Conservation (phyloP, 2,888 invertebrate species). For the Brassicogethes aeneus region DNA sequence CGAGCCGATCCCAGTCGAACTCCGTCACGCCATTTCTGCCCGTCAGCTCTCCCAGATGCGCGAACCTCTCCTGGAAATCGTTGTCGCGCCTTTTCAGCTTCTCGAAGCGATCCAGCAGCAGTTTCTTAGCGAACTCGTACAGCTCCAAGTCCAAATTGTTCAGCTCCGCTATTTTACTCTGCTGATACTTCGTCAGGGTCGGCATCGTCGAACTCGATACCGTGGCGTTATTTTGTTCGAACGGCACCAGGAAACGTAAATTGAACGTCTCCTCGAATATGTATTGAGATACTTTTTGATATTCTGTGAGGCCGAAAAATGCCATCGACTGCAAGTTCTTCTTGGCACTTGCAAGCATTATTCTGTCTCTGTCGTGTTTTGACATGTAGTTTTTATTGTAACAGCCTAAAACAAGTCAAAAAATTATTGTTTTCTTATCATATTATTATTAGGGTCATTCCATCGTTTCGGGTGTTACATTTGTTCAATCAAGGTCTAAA, state of each 20-base stretch:
- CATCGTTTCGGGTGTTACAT: too few species aligned
- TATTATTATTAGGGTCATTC: too few species aligned
- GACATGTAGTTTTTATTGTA: conserved; percentile 80
- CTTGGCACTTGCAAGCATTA: conserved; percentile 92
- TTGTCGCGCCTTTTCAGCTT: conserved; percentile 69
- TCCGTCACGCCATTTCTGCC: conserved; percentile 68
- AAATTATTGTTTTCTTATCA: too few species aligned
- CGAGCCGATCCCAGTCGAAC: conserved; percentile 84
- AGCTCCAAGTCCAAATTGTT: conserved; percentile 89
- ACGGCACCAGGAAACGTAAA: conserved; percentile 79
- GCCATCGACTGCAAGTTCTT: conserved; percentile 91
- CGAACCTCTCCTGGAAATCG: conserved; percentile 74
- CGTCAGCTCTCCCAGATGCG: conserved; percentile 74
- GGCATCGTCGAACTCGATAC: conserved; percentile 76
- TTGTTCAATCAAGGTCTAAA: too few species aligned
- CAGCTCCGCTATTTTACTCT: conserved; percentile 64
- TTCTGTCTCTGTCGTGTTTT: conserved; percentile 64
- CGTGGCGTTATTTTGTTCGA: conserved; percentile 88
- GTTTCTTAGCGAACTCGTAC: conserved; percentile 84
- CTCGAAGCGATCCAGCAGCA: conserved; percentile 80
- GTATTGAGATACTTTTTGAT: conserved; percentile 86
- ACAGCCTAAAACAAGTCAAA: conserved; percentile 50
- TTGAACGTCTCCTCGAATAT: conserved; percentile 93
- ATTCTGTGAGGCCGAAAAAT: conserved; percentile 95
- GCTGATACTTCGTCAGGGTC: conserved; percentile 64